phyloP scores from a whole-genome alignment of 2,113 vertebrate genomes.

The Spizaetus ornatus region DNA sequence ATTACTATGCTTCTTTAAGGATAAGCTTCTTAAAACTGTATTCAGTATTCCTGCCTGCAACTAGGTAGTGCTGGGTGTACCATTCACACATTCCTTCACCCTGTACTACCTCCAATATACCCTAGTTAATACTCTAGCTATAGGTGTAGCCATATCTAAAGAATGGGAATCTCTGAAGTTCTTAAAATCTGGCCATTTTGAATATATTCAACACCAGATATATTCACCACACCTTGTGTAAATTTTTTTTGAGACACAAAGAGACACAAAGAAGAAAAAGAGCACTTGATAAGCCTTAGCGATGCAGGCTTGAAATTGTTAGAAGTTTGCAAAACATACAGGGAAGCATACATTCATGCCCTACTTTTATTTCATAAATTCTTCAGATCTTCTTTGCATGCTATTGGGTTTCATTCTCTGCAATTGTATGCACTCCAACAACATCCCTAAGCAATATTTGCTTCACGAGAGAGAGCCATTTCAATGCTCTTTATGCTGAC shows the following conservation, averaged over 20 bases:
- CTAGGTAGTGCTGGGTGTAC: neutral
- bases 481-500: neutral
- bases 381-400: neutral
- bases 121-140: neutral
- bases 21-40: neutral
- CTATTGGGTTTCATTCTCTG: neutral
- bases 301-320: neutral
- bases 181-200: neutral
- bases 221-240: accelerated
- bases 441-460: neutral
- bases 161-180: neutral
- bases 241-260: neutral
- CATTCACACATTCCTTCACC: neutral
- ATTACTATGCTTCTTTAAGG: neutral
- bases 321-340: neutral
- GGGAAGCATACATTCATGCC: neutral
- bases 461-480: neutral
- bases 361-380: neutral
- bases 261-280: neutral
- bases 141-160: accelerated
- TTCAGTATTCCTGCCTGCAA: neutral
- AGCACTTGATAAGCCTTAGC: neutral
- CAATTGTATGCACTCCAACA: neutral
- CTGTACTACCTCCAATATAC: neutral
- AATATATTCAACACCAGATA: neutral